Evolutionary conservation across 1,140 invertebrate species (phyloP).

Genomic region (Zaprionus kolodkinae): DNA sequence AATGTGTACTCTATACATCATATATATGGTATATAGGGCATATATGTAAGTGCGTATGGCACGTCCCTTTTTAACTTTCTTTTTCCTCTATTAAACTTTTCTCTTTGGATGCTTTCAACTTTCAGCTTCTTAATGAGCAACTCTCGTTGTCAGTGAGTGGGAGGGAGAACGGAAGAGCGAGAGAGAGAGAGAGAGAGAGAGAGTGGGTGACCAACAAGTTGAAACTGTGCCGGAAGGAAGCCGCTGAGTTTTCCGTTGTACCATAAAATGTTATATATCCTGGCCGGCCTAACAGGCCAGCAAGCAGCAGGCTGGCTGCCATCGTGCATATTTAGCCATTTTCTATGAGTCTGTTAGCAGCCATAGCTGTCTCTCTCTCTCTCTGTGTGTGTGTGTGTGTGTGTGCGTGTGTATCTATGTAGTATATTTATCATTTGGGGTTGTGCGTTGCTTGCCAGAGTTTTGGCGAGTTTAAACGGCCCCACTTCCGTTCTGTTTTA

Average conservation of each 20-base stretch:
- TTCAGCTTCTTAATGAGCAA: slow-evolving; percentile 23
- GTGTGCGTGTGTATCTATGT: background rate
- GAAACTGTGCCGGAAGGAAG: slow-evolving; percentile 76
- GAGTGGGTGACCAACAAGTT: slow-evolving; percentile 33
- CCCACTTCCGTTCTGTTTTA: slow-evolving; percentile 78
- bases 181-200: too few species aligned
- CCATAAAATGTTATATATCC: slow-evolving; percentile 78
- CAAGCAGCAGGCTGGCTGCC: background rate
- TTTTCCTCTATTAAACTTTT: background rate
- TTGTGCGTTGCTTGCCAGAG: slow-evolving; percentile 38
- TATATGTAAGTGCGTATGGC: background rate
- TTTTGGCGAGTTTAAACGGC: slow-evolving; percentile 66
- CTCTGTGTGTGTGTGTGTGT: slow-evolving; percentile 4
- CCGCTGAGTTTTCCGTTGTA: slow-evolving; percentile 75
- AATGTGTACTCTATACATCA: background rate
- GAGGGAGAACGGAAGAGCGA: background rate
- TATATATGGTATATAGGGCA: background rate
- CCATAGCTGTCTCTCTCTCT: background rate
- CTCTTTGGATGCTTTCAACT: background rate
- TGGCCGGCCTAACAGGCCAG: slow-evolving; percentile 31
- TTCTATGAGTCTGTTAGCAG: slow-evolving; percentile 22
- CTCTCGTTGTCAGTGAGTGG: slow-evolving; percentile 17
- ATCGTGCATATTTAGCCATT: slow-evolving; percentile 59
- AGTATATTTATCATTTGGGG: background rate
- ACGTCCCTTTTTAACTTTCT: background rate